Evolutionary conservation across 2,888 invertebrate species (phyloP), one percentile per base, ranked within the genome.

Genomic region (Yponomeuta sedellus): DNA sequence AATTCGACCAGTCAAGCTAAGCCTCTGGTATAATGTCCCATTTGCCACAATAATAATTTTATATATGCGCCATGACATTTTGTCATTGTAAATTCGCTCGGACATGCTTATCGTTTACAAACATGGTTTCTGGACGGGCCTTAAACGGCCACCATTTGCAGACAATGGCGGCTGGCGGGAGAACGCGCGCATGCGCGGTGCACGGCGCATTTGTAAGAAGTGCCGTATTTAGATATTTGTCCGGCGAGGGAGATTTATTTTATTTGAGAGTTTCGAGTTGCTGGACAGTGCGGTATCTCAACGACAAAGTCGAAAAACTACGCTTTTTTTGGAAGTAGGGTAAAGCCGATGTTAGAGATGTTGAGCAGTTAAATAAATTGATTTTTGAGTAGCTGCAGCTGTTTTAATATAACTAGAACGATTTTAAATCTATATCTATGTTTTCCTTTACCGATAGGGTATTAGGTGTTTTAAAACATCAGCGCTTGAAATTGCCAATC

Each of bases 131-230:
- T 76, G 82, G 79, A 77, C 78, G 79, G 74, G 72, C 85, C 81
- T 75, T 82, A 86, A 83, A 77, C 80, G 82, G 82, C 71, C 70
- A 80, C 82, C 81, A 86, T 85, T 88, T 86, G 85, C 88, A 88
- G 86, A 88, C 86, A 87, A 88, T 88, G 78, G 84, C 78, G 77
- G 68, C 73, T 73, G 80, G 82, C 81, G 82, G 83, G 80, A 83
- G 82, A 80, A 79, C 76, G 76, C 75, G 76, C 73, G 71, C 67
- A 70, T 73, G 76, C 77, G 70, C 70, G 71, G 64, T 22, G 16
- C 64, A 56, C 57, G 22, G 28, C 57, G 57, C 56, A 64, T 64
- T 64, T 69, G 70, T 69, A 64, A 71, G 72, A 71, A 74, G 71
- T 73, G 71, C 69, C 70, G 72, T 64, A 64, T 64, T 64, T 64